These are phyloP conservation scores for Netelia virgata DNA, from an alignment of 2,888 invertebrate genomes.

Conservation along the genomic window DNA sequence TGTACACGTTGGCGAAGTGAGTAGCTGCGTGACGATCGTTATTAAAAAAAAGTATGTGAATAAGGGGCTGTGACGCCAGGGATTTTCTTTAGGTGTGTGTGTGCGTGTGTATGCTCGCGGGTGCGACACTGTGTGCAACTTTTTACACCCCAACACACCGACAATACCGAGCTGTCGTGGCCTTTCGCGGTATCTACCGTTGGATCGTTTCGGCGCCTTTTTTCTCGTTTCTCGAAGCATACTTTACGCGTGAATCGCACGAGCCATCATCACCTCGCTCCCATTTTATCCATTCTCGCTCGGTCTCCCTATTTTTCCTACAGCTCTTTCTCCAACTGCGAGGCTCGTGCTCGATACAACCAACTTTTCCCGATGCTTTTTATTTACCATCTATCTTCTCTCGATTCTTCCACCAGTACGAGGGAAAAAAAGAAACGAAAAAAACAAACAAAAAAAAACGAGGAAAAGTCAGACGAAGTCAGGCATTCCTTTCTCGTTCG, in stretches of 20 bases:
- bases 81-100: slow-evolving; percentile 3
- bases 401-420: slow-evolving; percentile 6
- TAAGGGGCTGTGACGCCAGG: slow-evolving; percentile 43
- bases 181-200: slow-evolving; percentile 43
- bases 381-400: slow-evolving; percentile 14
- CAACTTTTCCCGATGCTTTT: slow-evolving; percentile 44
- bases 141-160: slow-evolving; percentile 18
- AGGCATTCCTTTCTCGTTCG: slow-evolving; percentile 39
- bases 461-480: slow-evolving; percentile 1
- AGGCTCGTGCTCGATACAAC: slow-evolving; percentile 22
- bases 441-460: slow-evolving; percentile 8
- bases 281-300: slow-evolving; percentile 4
- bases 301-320: neutral
- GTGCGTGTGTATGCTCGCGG: neutral
- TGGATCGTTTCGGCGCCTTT: slow-evolving; percentile 58
- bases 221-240: slow-evolving; percentile 15
- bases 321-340: neutral
- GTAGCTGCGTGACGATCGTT: slow-evolving; percentile 66
- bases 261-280: slow-evolving; percentile 52
- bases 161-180: slow-evolving; percentile 14
- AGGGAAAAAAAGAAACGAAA: slow-evolving; percentile 15
- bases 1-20: slow-evolving; percentile 39
- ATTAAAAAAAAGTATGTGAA: slow-evolving; percentile 59
- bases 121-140: neutral
- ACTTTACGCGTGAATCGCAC: slow-evolving; percentile 56